These are phyloP conservation scores for Cephonodes hylas DNA, from an alignment of 2,888 invertebrate genomes.

Conservation along the genomic window DNA sequence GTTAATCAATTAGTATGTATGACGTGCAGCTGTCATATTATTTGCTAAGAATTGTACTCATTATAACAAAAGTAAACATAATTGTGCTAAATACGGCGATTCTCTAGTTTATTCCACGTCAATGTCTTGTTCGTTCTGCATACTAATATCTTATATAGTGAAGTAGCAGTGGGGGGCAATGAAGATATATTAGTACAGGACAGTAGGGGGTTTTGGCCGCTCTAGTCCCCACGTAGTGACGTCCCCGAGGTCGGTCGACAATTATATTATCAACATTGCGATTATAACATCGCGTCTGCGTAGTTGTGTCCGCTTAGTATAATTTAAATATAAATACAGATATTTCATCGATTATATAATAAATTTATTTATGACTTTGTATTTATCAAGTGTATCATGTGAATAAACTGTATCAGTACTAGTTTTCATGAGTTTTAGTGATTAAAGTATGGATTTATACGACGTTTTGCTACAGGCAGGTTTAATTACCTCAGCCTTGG, in stretches of 20 bases:
- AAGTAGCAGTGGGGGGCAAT: not conserved
- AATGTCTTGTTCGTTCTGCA: too few species aligned
- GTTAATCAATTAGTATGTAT: too few species aligned
- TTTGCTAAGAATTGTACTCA: too few species aligned
- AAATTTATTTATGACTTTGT: too few species aligned
- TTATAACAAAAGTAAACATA: too few species aligned
- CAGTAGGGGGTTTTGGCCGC: not conserved
- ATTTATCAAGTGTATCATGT: not conserved
- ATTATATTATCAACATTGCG: not conserved
- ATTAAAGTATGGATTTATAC: slow-evolving; percentile 52
- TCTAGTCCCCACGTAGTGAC: not conserved
- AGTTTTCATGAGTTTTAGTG: not conserved
- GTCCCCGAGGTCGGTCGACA: not conserved
- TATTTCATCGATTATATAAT: too few species aligned
- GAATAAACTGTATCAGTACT: not conserved
- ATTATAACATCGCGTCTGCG: not conserved
- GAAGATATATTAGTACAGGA: not conserved
- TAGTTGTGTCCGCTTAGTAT: not conserved
- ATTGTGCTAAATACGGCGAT: too few species aligned
- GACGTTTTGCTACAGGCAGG: slow-evolving; percentile 60
- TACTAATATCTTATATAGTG: not conserved
- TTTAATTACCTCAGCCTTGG: slow-evolving; percentile 54
- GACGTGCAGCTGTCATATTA: too few species aligned
- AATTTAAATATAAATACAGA: too few species aligned
- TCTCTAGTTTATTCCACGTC: too few species aligned